Evolutionary conservation across 2,888 invertebrate genomes (phyloP).

Genomic region (Acanthosoma haemorrhoidale): DNA sequence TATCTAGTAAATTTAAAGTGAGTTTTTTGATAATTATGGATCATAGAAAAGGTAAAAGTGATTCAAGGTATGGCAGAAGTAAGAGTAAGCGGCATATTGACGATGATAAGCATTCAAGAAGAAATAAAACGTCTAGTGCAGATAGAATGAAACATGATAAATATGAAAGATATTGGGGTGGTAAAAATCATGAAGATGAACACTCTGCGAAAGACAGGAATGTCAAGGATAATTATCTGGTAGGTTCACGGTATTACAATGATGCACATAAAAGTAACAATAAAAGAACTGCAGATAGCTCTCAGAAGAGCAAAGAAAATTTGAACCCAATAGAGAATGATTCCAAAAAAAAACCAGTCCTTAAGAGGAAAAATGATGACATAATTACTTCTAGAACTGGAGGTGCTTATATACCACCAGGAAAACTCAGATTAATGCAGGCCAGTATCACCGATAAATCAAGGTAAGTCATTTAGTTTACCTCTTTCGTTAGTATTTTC

Average conservation of each 20-base stretch:
- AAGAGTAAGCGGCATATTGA: background rate
- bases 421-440: constrained; percentile 90
- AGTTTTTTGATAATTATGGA: too few relatives aligned
- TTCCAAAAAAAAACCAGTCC: constrained; percentile 35
- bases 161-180: constrained; percentile 15
- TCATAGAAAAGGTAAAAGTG: too few relatives aligned
- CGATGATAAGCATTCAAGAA: background rate
- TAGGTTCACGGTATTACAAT: constrained; percentile 33
- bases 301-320: background rate
- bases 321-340: background rate
- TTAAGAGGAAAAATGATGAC: constrained; percentile 55
- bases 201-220: background rate
- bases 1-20: too few relatives aligned
- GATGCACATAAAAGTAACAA: background rate
- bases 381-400: constrained; percentile 78
- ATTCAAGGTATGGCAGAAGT: background rate
- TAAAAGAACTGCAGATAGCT: background rate
- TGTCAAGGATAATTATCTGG: constrained; percentile 38
- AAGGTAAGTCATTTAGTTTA: too few relatives aligned
- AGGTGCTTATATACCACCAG: constrained; percentile 97
- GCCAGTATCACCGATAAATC: constrained; percentile 91
- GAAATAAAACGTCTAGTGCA: background rate
- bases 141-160: background rate
- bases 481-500: background rate
- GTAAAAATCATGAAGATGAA: background rate